A percentile compares a stretch with the other conserved stretches of the same genome.
Evolutionary conservation across 2,797 vertebrate genomes (phyloP).

Genomic region (Hippoglossus hippoglossus): DNA sequence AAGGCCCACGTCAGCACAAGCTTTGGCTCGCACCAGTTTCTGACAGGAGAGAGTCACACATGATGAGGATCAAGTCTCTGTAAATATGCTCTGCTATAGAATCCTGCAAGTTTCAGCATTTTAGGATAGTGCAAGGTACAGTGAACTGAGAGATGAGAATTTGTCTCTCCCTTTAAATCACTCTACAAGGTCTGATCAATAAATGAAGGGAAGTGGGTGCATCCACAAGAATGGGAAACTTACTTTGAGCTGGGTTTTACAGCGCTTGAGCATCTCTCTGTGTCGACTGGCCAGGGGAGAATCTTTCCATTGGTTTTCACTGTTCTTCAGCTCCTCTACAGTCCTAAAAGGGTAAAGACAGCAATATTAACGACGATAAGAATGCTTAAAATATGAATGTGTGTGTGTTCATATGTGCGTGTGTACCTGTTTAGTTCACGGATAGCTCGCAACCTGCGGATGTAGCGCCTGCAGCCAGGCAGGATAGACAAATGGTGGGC

Average conservation of each 20-base stretch:
- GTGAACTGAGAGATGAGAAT: neutral
- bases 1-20: constrained; percentile 96
- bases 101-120: constrained; percentile 23
- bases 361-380: constrained; percentile 9
- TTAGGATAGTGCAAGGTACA: neutral
- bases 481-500: constrained; percentile 97
- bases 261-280: constrained; percentile 98
- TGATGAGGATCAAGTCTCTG: constrained; percentile 41
- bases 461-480: constrained; percentile 97
- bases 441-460: constrained; percentile 95
- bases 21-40: constrained; percentile 99
- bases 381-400: neutral
- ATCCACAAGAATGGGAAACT: constrained; percentile 22
- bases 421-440: constrained; percentile 96
- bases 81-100: constrained; percentile 33
- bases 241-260: constrained; percentile 99
- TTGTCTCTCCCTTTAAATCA: constrained; percentile 2
- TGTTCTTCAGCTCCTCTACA: constrained; percentile 98
- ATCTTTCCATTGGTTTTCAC: constrained; percentile 98
- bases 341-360: constrained; percentile 83
- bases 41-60: constrained; percentile 75
- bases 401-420: neutral
- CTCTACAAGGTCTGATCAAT: neutral
- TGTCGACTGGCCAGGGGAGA: constrained; percentile 94
- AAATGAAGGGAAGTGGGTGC: neutral